Percentiles rank a stretch among this genome's conserved stretches.
phyloP scores from a whole-genome alignment of 2,113 vertebrate genomes.

The Phasianus colchicus region DNA sequence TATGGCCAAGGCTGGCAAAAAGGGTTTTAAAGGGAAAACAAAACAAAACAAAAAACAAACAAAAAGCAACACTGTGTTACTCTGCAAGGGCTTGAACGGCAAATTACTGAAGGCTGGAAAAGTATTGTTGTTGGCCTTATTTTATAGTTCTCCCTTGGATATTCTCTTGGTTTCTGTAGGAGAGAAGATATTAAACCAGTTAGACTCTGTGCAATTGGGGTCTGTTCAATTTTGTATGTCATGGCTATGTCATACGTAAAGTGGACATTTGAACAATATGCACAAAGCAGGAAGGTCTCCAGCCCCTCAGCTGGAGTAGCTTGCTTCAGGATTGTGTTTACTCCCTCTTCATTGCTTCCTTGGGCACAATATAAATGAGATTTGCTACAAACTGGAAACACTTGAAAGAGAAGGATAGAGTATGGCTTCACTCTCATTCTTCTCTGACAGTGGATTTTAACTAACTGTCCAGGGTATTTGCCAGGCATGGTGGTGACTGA shows the following conservation, averaged over 20 bases:
- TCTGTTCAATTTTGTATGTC: neutral
- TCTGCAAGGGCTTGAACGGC: neutral
- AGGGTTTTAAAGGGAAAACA: neutral
- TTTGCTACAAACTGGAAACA: neutral
- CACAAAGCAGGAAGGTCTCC: neutral
- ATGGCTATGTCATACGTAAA: neutral
- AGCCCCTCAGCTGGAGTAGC: neutral
- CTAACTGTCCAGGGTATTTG: neutral
- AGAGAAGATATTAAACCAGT: neutral
- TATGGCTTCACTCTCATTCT: neutral
- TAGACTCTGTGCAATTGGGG: neutral
- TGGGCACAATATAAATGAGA: neutral
- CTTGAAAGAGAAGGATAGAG: neutral
- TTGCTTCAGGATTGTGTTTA: neutral
- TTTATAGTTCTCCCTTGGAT: neutral
- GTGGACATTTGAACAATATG: neutral
- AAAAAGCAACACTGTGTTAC: accelerated
- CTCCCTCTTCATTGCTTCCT: neutral
- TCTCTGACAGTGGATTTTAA: neutral
- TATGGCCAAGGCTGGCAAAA: neutral
- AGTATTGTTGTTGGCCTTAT: neutral
- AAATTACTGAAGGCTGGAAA: neutral
- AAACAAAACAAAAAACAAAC: neutral
- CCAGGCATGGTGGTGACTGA: neutral
- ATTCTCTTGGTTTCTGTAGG: neutral